Evolutionary conservation across 2,113 vertebrate species (phyloP), one percentile per base, ranked within the genome.

Genomic region (Nesoenas mayeri): DNA sequence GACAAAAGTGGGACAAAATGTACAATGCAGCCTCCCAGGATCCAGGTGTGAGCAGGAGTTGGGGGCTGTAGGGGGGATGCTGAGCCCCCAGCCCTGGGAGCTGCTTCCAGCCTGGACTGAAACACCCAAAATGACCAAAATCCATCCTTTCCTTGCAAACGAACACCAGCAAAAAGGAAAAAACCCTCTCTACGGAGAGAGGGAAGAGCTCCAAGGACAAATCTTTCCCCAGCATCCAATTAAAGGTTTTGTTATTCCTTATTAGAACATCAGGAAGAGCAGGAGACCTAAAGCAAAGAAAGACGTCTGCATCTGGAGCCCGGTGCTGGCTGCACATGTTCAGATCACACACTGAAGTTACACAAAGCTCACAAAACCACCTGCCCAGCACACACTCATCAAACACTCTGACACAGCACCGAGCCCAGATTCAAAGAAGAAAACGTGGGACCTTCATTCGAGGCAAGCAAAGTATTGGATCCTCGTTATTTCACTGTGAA

Each of bases 381-480:
- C 40, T 0, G 3, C 36, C 50, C 60, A 31, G 79, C 32, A 47
- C 73, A 11, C 31, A 0, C 8, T 12, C 3, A 21, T 10, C 28
- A 22, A 44, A 18, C 57, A 15, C 26, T 25, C 44, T 0, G 5
- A 31, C 42, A 29, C 54, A 25, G 56, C 57, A 26, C 36, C 25
- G 1, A 17, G 42, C 50, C 32, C 15, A 1, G 6, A 9, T 7
- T 36, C 67, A 15, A 42, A 69, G 85, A 16, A 29, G 50, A 40
- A 73, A 58, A 69, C 0, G 0, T 67, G 36, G 47, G 15, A 25
- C 20, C 32, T 69, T 34, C 0, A 1, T 14, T 57, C 0, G 5
- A 57, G 40, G 61, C 8, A 40, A 69, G 50, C 40, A 14, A 53
- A 40, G 34, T 11, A 24, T 6, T 10, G 19, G 71, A 48, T 17